phyloP scores from a whole-genome alignment of 2,113 vertebrate genomes.

The Motacilla alba region DNA sequence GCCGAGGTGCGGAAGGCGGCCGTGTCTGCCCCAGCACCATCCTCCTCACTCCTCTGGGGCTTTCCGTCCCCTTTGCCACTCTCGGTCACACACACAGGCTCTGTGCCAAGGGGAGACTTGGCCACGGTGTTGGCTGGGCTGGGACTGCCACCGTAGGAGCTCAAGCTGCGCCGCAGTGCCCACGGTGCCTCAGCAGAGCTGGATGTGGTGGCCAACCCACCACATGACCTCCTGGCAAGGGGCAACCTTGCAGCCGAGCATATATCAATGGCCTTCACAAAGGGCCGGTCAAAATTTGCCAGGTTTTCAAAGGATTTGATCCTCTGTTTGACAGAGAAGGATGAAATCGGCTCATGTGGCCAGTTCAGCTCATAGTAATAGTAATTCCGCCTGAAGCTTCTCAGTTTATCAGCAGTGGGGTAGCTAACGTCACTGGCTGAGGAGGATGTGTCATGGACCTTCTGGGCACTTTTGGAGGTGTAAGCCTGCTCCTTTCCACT shows the following conservation, averaged over 20 bases:
- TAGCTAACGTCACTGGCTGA: background rate
- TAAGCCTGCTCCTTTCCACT: constrained; percentile 25
- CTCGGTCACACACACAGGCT: rapidly evolving
- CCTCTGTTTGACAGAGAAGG: constrained; percentile 90
- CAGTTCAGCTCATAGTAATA: constrained; percentile 77
- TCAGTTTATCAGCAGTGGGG: constrained; percentile 43
- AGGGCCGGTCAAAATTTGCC: constrained; percentile 82
- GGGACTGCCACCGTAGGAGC: constrained; percentile 75
- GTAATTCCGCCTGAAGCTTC: constrained; percentile 72
- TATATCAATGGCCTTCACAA: constrained; percentile 74
- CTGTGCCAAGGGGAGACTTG: constrained; percentile 47
- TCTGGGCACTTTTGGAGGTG: background rate
- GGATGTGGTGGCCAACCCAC: constrained; percentile 56
- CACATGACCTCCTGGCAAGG: constrained; percentile 76
- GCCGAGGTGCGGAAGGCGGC: background rate
- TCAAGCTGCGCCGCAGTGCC: constrained; percentile 76
- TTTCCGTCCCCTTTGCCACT: background rate
- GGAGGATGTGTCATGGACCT: background rate
- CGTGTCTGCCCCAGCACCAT: rapidly evolving
- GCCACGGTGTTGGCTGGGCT: background rate
- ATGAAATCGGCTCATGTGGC: constrained; percentile 77
- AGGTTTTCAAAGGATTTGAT: constrained; percentile 97
- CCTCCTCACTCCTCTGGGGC: background rate
- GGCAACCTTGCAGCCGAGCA: constrained; percentile 75
- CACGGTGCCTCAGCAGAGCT: constrained; percentile 33